Percentiles rank a stretch among this genome's conserved stretches.
Evolutionary conservation across 1,140 invertebrate species (phyloP).

Genomic region (Pseudomyrmex cubaensis): DNA sequence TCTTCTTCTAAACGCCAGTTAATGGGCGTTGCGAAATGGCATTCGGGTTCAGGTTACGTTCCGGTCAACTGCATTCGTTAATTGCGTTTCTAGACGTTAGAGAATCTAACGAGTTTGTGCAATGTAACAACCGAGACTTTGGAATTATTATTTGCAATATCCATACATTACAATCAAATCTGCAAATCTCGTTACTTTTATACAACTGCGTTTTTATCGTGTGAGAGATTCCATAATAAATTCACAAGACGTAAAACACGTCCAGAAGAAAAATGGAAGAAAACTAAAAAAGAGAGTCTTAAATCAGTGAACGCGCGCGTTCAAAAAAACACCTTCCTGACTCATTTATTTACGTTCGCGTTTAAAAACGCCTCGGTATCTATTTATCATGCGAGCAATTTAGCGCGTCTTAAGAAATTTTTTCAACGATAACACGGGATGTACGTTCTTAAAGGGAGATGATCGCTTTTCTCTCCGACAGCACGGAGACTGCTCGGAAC

Average conservation of each 20-base stretch:
- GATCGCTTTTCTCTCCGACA: conserved; percentile 30
- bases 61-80: conserved; percentile 35
- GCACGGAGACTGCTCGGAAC: neutral
- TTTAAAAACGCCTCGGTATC: neutral
- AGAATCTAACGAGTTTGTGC: conserved; percentile 1
- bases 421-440: conserved; percentile 16
- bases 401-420: conserved; percentile 31
- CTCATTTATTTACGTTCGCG: neutral
- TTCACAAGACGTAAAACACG: neutral
- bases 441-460: conserved; percentile 46
- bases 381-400: conserved; percentile 20
- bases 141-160: neutral
- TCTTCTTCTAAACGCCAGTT: conserved; percentile 15
- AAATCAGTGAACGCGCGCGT: too few relatives aligned
- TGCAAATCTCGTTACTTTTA: neutral
- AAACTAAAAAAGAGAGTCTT: neutral
- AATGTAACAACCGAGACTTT: neutral
- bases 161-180: neutral
- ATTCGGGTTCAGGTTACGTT: conserved; percentile 19
- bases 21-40: conserved; percentile 19
- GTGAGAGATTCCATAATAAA: too few relatives aligned
- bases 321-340: too few relatives aligned
- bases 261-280: neutral
- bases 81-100: conserved; percentile 32
- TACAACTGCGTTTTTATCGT: neutral